Base-by-base conservation (phyloP, 1,140 invertebrate genomes). In the Bombus pyrosoma region DNA sequence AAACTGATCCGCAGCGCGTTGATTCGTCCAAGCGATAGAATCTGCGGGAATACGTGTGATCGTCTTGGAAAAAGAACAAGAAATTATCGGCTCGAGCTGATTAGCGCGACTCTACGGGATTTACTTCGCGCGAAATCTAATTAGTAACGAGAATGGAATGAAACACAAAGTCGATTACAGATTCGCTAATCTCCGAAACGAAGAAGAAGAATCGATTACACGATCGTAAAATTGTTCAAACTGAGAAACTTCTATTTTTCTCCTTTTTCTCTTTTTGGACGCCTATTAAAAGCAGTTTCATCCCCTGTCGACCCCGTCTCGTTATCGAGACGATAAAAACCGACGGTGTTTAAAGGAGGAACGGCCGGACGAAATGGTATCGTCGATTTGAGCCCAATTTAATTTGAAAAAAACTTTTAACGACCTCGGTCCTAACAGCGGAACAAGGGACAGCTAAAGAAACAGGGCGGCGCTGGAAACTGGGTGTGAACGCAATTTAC, bases 351-450 rank as follows among this genome's bases (percentile, higher is more conserved):
- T 62, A 47, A 32, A 41, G 64, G 62, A 43, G n/a, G 32, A 83
- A 69, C 84, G 84, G 53, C 78, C 25, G 72, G 53, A 28, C 69
- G 73, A 85, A 88, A 86, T 47, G 79, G 71, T 69, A 88, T 90
- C 86, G 88, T 90, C 91, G 75, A 90, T 91, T 91, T 88, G 81
- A 85, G 86, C 74, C 83, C 83, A 91, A 91, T 91, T 90, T 87
- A 88, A 88, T 87, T 72, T 64, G 72, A 59, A 88, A 89, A 91
- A 86, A 91, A 91, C 72, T 91, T 91, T 91, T 91, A 91, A 91
- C 85, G 87, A 91, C 88, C 88, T 91, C 74, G 66, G 84, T 73
- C 64, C 82, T 64, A 47, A 47, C 57, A 41, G 18, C 13, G 80
- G 74, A 43, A 59, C 57, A 72, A 53, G 62, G 71, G 68, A 64